Conservation (phyloP, 1,140 invertebrate species). For the Sitodiplosis mosellana region DNA sequence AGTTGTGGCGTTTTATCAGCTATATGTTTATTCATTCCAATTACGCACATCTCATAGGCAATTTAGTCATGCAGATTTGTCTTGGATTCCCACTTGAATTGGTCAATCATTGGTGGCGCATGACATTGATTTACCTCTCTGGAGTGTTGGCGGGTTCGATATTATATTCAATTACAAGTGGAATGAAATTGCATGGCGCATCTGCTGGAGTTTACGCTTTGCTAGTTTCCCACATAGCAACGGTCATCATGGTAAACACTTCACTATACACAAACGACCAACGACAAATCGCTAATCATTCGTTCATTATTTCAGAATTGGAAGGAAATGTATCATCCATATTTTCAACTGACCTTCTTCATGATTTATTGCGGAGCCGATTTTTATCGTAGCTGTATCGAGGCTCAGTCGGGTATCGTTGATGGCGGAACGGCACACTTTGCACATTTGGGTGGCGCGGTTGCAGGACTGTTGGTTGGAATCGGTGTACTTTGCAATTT, state of each 20-base stretch:
- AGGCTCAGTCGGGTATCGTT: constrained; percentile 67
- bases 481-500: constrained; percentile 80
- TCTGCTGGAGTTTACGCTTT: constrained; percentile 92
- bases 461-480: constrained; percentile 73
- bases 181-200: constrained; percentile 78
- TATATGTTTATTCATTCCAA: constrained; percentile 97
- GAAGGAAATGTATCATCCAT: constrained; percentile 77
- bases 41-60: constrained; percentile 40
- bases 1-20: constrained; percentile 82
- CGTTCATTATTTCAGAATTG: constrained; percentile 51
- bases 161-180: constrained; percentile 60
- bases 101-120: constrained; percentile 87
- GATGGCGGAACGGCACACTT: too few species aligned
- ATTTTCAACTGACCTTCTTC: constrained; percentile 60
- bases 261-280: neutral
- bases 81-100: constrained; percentile 86
- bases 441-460: constrained; percentile 12
- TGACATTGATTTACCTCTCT: constrained; percentile 58
- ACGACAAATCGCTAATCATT: constrained; percentile 1
- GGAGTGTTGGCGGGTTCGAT: constrained; percentile 74
- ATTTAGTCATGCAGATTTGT: constrained; percentile 82
- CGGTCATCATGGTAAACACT: constrained; percentile 65
- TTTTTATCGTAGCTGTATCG: constrained; percentile 45
- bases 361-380: constrained; percentile 52
- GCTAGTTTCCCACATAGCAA: constrained; percentile 87